Base-by-base conservation (phyloP, 2,888 invertebrate genomes). In the Spodoptera picta region DNA sequence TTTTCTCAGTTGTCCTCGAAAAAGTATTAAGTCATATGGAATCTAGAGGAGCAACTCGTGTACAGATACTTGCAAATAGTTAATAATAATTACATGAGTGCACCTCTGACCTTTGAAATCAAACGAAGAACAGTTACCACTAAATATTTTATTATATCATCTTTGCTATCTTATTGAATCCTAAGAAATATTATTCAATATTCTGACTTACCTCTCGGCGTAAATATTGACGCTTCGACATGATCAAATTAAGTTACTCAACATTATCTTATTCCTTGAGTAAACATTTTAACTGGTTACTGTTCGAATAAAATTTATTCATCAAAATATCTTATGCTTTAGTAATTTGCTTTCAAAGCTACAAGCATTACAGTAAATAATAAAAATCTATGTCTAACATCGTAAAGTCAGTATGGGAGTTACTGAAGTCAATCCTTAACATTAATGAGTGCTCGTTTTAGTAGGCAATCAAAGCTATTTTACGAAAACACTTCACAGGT, bases 401-500 rank as follows among this genome's bases (percentile, higher is more conserved):
- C 36, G 36, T 6, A 36, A 36, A 36, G 36, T 1, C 9, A 6
- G 9, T 36, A 36, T 36, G 6, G 4, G 1, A 23, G 27, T 57
- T 31, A 52, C 36, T 62, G 42, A 44, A 47, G 64, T 44, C 23
- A 51, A 56, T 52, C 42, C 46, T 53, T 42, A 53, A 53, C 31
- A 48, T 55, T 59, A 44, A 69, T 53, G 48, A n/a, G 1, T 52
- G 46, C 48, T 62, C 46, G 57, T 64, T 67, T 66, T 27, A 62
- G 52, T 36, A n/a, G 48, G 60, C 49, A 49, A 71, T 67, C 24
- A 78, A 73, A 60, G 36, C 45, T 62, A 43, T 56, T 43, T 59
- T 46, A 24, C 43, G 24, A 24, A 42, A 65, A 65, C 59, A 43
- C 41, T 54, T 36, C 41, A 31, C 2, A 12, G 31, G 43, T 46